Evolutionary conservation across 2,797 vertebrate genomes (phyloP), one percentile per base, ranked within the genome.

Genomic region (Argya squamiceps): DNA sequence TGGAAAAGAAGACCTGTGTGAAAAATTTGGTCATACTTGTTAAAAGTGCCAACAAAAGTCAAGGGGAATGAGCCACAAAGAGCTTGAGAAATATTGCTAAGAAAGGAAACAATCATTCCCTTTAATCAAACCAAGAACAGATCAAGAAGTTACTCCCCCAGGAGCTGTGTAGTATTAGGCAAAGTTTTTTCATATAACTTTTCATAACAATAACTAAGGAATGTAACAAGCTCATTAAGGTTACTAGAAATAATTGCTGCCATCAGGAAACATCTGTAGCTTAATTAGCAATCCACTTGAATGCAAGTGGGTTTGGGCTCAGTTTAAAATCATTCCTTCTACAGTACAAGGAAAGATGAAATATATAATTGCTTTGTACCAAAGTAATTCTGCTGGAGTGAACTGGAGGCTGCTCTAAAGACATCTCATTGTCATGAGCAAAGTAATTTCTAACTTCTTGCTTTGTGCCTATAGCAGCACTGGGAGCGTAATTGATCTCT

Each of bases 241-340:
- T 94, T 91, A 83, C 78, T 89, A 69, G 91, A 86, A 85, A 81
- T 96, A 92, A 94, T 96, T 93, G 68, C 60, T 91, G 75, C 71
- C 71, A 80, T 91, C 71, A 81, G 91, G 82, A 93, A 50, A 81
- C 62, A 88, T 68, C 79, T 88, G 62, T 83, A 60, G 55, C 82
- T 80, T 92, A 84, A 92, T 88, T 77, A 91, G 62, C 59, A 71
- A 47, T 76, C 82, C 36, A 10, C 47, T 73, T 81, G 30, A 50
- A 85, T 39, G 17, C 44, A 56, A 74, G 70, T 59, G 64, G 8
- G 24, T 91, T 91, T 89, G 63, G 24, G 47, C 71, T 88, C 43
- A 34, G 34, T 84, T 85, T 67, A 62, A 87, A 93, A 70, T 80
- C 55, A 34, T 89, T 88, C 63, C 24, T 84, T 44, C 21, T 81